A percentile compares a stretch with the other conserved stretches of the same genome.
Conservation (phyloP, 2,797 vertebrate species). For the Nannoperca australis region DNA sequence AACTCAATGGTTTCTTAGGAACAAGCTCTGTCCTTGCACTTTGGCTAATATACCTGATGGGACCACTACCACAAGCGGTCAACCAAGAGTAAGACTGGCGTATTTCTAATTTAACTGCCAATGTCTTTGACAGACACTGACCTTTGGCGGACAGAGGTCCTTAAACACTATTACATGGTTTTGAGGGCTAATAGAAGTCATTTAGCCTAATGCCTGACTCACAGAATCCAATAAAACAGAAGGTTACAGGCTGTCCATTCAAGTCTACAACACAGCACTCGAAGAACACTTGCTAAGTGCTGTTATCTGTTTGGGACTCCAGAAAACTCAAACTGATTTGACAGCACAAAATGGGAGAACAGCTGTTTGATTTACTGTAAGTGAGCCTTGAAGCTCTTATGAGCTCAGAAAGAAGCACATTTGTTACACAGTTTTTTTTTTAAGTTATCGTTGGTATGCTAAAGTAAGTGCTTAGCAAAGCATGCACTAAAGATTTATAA, state of each 20-base stretch:
- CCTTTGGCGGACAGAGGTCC: constrained; percentile 74
- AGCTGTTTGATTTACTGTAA: constrained; percentile 31
- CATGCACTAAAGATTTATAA: constrained; percentile 7
- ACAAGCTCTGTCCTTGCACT: constrained; percentile 57
- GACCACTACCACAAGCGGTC: constrained; percentile 57
- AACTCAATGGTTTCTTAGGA: constrained; percentile 55
- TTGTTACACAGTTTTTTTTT: constrained; percentile 3
- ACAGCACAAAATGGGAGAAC: constrained; percentile 33
- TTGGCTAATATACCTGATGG: constrained; percentile 72
- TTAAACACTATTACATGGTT: constrained; percentile 71
- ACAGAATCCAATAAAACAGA: constrained; percentile 69
- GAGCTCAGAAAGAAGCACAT: constrained; percentile 14
- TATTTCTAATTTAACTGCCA: constrained; percentile 78
- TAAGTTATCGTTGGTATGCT: background rate
- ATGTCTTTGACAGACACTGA: constrained; percentile 74
- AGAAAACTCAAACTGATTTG: constrained; percentile 46
- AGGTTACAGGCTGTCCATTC: constrained; percentile 69
- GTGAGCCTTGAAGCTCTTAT: constrained; percentile 12
- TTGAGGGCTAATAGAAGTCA: constrained; percentile 67
- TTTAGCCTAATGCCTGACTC: constrained; percentile 71
- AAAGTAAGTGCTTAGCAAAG: constrained; percentile 25
- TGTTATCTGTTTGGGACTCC: constrained; percentile 37
- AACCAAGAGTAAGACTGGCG: constrained; percentile 63
- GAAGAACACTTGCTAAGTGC: constrained; percentile 51
- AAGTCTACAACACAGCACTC: constrained; percentile 48